A percentile compares a stretch with the other conserved stretches of the same genome.
Evolutionary conservation across 2,888 invertebrate species (phyloP).

Genomic region (Zeuzera pyrina): DNA sequence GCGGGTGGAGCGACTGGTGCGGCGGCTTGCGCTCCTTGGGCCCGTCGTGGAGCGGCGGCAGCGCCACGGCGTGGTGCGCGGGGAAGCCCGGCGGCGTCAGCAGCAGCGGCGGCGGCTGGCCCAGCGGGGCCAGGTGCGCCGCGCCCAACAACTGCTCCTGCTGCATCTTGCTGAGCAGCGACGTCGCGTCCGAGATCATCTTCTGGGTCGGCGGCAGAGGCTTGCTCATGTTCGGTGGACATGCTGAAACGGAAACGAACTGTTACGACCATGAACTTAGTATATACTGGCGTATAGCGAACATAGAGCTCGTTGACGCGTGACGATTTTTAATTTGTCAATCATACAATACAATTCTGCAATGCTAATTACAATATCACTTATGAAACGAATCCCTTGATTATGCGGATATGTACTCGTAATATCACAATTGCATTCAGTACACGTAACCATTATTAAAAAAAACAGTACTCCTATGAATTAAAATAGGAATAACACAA

Average conservation of each 20-base stretch:
- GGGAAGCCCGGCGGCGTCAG: slow-evolving; percentile 84
- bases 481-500: too few species aligned
- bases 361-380: too few species aligned
- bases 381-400: too few species aligned
- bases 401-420: too few species aligned
- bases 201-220: slow-evolving; percentile 86
- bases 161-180: slow-evolving; percentile 78
- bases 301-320: too few species aligned
- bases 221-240: slow-evolving; percentile 78
- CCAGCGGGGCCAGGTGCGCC: slow-evolving; percentile 67
- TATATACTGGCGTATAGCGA: too few species aligned
- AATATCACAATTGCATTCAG: too few species aligned
- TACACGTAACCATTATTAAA: too few species aligned
- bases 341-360: too few species aligned
- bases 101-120: slow-evolving; percentile 75
- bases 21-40: slow-evolving; percentile 71
- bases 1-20: slow-evolving; percentile 72
- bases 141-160: slow-evolving; percentile 77
- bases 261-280: too few species aligned
- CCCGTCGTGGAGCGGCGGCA: slow-evolving; percentile 76
- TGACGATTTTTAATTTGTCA: too few species aligned
- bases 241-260: slow-evolving; percentile 65
- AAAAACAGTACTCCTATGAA: too few species aligned
- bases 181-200: slow-evolving; percentile 81
- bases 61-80: slow-evolving; percentile 80